Evolutionary conservation across 2,888 invertebrate genomes (phyloP).

Genomic region (Sinohyriopsis cumingii): DNA sequence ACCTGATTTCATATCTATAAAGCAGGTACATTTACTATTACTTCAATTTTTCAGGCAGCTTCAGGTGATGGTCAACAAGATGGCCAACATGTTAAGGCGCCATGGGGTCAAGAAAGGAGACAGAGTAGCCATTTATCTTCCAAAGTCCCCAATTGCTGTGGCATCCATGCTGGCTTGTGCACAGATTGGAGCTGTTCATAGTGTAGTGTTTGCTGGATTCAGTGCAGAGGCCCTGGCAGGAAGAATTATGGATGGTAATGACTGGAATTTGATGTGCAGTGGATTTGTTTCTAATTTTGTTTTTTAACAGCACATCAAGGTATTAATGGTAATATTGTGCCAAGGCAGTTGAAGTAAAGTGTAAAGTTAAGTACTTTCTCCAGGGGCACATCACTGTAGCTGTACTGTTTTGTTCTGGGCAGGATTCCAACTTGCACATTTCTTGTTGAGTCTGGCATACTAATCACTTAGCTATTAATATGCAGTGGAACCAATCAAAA

Average conservation of each 20-base stretch:
- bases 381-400: too few species aligned
- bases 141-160: slow-evolving; percentile 72
- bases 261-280: not conserved
- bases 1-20: too few species aligned
- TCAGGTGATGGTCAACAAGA: slow-evolving; percentile 67
- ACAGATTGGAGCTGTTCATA: slow-evolving; percentile 74
- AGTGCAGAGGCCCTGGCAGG: slow-evolving; percentile 73
- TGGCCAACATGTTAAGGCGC: slow-evolving; percentile 69
- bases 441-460: too few species aligned
- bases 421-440: too few species aligned
- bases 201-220: slow-evolving; percentile 75
- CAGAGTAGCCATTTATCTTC: slow-evolving; percentile 74
- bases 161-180: slow-evolving; percentile 74
- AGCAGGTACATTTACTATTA: too few species aligned
- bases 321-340: too few species aligned
- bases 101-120: slow-evolving; percentile 73
- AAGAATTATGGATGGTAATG: slow-evolving; percentile 72
- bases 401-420: too few species aligned
- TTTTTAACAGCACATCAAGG: too few species aligned
- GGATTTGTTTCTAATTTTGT: not conserved
- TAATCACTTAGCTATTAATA: too few species aligned
- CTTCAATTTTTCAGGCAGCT: slow-evolving; percentile 64
- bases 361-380: too few species aligned
- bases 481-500: too few species aligned
- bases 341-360: too few species aligned